Evolutionary conservation across 2,113 vertebrate species (phyloP).

Genomic region (Prunella himalayana): DNA sequence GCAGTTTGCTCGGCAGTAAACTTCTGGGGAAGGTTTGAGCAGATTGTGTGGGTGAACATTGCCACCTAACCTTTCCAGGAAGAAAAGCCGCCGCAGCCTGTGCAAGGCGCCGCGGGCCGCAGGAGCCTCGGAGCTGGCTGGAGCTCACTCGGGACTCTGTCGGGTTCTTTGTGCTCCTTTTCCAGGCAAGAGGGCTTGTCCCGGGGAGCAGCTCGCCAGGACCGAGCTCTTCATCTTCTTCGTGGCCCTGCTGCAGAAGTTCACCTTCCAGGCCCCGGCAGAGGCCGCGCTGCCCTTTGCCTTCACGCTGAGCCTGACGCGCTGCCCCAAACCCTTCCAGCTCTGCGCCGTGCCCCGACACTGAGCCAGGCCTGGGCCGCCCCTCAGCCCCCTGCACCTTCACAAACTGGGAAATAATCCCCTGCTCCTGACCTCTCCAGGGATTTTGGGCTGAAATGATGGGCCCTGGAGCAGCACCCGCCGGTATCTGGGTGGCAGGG

Average conservation of each 20-base stretch:
- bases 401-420: rapidly evolving
- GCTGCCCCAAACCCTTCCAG: constrained; percentile 73
- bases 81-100: constrained; percentile 33
- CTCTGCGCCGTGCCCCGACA: constrained; percentile 43
- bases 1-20: neutral
- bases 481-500: rapidly evolving
- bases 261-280: constrained; percentile 57
- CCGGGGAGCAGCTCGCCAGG: constrained; percentile 76
- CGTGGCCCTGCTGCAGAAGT: constrained; percentile 72
- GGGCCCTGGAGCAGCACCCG: no score
- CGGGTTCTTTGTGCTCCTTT: neutral
- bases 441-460: neutral
- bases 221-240: constrained; percentile 83
- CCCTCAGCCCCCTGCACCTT: rapidly evolving
- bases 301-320: constrained; percentile 70
- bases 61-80: constrained; percentile 57
- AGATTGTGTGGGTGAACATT: constrained; percentile 62
- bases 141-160: rapidly evolving
- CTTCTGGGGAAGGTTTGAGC: constrained; percentile 9
- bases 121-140: neutral
- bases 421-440: rapidly evolving
- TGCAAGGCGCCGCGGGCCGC: rapidly evolving
- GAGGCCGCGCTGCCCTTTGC: constrained; percentile 43
- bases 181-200: constrained; percentile 77
- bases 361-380: neutral